Evolutionary conservation across 2,888 invertebrate genomes (phyloP), one percentile per base, ranked within the genome.

Genomic region (Phragmatobia fuliginosa): DNA sequence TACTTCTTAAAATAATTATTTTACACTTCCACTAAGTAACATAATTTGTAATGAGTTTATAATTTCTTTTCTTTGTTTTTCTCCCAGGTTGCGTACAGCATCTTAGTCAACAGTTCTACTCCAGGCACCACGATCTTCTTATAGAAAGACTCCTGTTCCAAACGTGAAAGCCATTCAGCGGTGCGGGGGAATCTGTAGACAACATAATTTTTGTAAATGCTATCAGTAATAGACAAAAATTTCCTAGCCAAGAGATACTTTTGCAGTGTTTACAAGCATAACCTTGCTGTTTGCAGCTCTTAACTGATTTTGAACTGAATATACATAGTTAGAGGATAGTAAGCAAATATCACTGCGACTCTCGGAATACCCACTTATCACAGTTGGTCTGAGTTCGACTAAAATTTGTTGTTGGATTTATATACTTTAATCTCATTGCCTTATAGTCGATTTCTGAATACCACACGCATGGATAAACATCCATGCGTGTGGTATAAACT

Each of bases 121-220:
- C 87, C 85, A 0, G 84, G 85, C 2, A 68, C 68, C 11, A 81
- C 72, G 41, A 86, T 81, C 16, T 87, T 87, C 66, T 86, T 82
- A 74, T 87, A 87, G n/a, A 72, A 84, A 1, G 85, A 76, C 49
- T 87, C 85, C 56, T 81, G 67, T 28, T 84, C 73, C 36, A 91
- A 66, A 25, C 76, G 77, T 0, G 82, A 71, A 3, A 90, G 67
- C 89, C 90, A 90, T 5, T 79, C 83, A 0, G 66, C 41, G 8
- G 80, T 77, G 4, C 81, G 82, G 5, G 90, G 89, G 71, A 78
- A 89, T 70, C 89, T 89, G 75, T 5, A 75, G 76, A 28, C 21
- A 28, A 1, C 18, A 31, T 8, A 38, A 31, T 45, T 8, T 62
- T 41, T 25, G 14, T 36, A 10, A 59, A 56, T 28, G 14, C 25